Evolutionary conservation across 2,113 vertebrate genomes (phyloP).

Genomic region (Tragelaphus scriptus): DNA sequence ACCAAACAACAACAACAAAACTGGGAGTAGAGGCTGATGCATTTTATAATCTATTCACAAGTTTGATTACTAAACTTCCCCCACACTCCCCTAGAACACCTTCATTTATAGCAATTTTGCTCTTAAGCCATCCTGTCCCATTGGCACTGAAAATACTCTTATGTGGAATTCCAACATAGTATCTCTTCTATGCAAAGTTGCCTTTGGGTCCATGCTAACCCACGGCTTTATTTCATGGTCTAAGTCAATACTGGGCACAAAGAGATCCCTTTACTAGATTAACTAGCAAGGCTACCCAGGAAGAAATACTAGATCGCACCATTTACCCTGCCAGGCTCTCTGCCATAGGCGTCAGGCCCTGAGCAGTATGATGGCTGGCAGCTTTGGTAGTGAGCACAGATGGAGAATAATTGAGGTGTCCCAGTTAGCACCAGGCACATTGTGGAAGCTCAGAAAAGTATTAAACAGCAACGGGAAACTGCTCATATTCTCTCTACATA

Average conservation of each 20-base stretch:
- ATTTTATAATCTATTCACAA: neutral
- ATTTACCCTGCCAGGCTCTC: neutral
- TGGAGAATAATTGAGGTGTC: conserved; percentile 47
- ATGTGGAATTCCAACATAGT: neutral
- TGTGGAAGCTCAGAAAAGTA: conserved; percentile 34
- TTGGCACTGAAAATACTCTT: neutral
- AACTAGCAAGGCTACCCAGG: conserved; percentile 1
- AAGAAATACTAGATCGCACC: conserved; percentile 30
- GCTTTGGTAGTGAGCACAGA: conserved; percentile 42
- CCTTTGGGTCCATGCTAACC: neutral
- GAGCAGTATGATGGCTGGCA: neutral
- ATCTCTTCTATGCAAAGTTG: neutral
- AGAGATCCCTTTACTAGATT: conserved; percentile 25
- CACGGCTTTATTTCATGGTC: neutral
- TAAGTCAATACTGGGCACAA: neutral
- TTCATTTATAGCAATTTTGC: neutral
- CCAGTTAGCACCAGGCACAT: conserved; percentile 36
- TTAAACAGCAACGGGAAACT: neutral
- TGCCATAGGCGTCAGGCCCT: neutral
- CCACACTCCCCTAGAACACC: neutral
- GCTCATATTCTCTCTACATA: conserved; percentile 38
- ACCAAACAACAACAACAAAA: neutral
- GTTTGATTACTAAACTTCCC: neutral
- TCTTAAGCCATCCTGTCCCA: neutral
- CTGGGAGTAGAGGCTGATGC: neutral